Evolutionary conservation across 2,797 vertebrate species (phyloP).

Genomic region (Oceanodroma leucorhoa): DNA sequence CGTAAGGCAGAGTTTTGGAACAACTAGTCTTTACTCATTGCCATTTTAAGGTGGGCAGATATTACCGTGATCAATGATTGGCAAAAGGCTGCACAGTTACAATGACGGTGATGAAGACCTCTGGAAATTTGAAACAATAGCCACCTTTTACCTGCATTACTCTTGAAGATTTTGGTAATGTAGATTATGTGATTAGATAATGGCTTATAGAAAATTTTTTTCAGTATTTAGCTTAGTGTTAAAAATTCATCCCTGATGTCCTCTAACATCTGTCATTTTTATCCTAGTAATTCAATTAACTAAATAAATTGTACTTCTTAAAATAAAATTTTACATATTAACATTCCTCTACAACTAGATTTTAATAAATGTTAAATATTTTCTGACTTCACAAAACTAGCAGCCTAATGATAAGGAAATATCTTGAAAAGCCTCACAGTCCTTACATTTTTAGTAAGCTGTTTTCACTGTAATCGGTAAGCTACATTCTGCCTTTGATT

Average conservation of each 20-base stretch:
- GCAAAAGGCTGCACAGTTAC: background rate
- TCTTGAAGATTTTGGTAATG: background rate
- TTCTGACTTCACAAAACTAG: slow-evolving; percentile 20
- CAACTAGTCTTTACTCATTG: background rate
- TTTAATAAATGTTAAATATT: slow-evolving; percentile 60
- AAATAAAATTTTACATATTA: slow-evolving; percentile 41
- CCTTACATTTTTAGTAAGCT: background rate
- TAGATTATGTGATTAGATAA: background rate
- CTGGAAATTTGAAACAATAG: background rate
- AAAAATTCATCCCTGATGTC: slow-evolving; percentile 26
- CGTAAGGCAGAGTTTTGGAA: background rate
- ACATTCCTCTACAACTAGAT: slow-evolving; percentile 36
- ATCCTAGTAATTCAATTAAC: slow-evolving; percentile 40
- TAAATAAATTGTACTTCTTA: slow-evolving; percentile 37
- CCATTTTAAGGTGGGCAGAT: background rate
- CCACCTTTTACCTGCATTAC: background rate
- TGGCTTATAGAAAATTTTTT: background rate
- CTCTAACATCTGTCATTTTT: slow-evolving; percentile 54
- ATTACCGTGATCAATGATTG: background rate
- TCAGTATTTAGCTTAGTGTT: background rate
- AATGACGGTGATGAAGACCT: too few species aligned
- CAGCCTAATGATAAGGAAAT: background rate
- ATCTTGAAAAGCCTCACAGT: slow-evolving; percentile 10
- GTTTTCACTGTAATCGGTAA: background rate
- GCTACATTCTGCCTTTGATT: slow-evolving; percentile 36